These are phyloP conservation scores for Mylabris phalerata DNA, from an alignment of 1,140 invertebrate genomes.

Conservation along the genomic window DNA sequence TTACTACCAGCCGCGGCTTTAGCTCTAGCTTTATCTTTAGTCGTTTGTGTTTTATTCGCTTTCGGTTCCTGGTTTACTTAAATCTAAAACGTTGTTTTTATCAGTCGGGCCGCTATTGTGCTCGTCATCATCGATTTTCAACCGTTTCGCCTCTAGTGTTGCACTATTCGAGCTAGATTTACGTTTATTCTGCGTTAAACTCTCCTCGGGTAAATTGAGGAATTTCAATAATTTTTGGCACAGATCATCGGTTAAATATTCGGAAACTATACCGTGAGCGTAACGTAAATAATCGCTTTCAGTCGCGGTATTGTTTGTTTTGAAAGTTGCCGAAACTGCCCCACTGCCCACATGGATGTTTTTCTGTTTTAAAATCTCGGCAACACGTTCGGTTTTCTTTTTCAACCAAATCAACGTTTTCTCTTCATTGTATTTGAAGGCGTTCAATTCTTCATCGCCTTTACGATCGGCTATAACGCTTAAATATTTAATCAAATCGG, in stretches of 20 bases:
- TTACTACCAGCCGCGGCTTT: conserved; percentile 67
- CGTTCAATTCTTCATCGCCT: conserved; percentile 59
- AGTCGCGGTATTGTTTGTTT: conserved; percentile 21
- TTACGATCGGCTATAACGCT: conserved; percentile 59
- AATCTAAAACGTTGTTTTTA: conserved; percentile 29
- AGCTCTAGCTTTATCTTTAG: conserved; percentile 64
- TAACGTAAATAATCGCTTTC: conserved; percentile 58
- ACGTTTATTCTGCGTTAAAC: conserved; percentile 44
- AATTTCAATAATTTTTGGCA: conserved; percentile 51
- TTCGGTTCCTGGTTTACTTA: conserved; percentile 35
- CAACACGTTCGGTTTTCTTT: conserved; percentile 57
- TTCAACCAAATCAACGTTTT: conserved; percentile 67
- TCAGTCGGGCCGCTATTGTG: conserved; percentile 18
- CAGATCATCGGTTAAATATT: conserved; percentile 61
- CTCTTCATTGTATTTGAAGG: conserved; percentile 71
- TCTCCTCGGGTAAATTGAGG: conserved; percentile 56
- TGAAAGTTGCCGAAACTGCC: conserved; percentile 59
- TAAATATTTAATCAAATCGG: conserved; percentile 45
- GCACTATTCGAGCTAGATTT: conserved; percentile 42
- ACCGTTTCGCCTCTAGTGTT: conserved; percentile 4
- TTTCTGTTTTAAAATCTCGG: conserved; percentile 56
- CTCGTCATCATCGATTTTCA: conserved; percentile 37
- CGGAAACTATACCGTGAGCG: conserved; percentile 60
- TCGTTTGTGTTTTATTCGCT: conserved; percentile 44
- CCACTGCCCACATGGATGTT: conserved; percentile 63